Percentiles rank a stretch among this genome's conserved stretches.
phyloP scores from a whole-genome alignment of 1,140 invertebrate species.

The Vanessa tameamea region DNA sequence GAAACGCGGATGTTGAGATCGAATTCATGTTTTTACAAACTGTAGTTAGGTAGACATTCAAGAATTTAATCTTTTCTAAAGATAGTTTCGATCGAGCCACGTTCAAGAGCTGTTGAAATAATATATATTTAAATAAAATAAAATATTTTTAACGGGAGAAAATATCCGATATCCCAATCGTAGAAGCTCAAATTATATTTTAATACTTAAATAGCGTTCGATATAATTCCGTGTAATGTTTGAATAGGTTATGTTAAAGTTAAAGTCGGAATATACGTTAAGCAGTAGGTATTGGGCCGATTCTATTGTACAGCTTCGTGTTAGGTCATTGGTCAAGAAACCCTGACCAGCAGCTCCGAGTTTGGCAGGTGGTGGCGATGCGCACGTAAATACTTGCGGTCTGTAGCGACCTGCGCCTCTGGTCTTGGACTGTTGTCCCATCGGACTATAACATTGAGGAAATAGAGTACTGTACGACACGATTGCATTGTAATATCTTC shows the following conservation, averaged over 20 bases:
- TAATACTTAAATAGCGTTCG: slow-evolving; percentile 40
- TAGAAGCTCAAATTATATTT: slow-evolving; percentile 51
- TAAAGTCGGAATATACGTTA: slow-evolving; percentile 14
- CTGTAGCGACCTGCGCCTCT: too few relatives aligned
- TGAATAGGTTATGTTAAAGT: slow-evolving; percentile 36
- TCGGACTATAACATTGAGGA: too few relatives aligned
- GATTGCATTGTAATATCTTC: too few relatives aligned
- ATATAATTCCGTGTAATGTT: slow-evolving; percentile 36
- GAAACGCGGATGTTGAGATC: slow-evolving; percentile 35
- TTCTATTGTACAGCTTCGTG: background rate
- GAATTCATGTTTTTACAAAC: slow-evolving; percentile 49
- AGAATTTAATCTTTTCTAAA: slow-evolving; percentile 41
- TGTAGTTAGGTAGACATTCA: slow-evolving; percentile 51
- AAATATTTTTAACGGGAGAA: slow-evolving; percentile 45
- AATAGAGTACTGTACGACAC: too few relatives aligned
- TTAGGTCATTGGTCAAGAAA: too few relatives aligned
- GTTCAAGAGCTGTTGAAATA: slow-evolving; percentile 21
- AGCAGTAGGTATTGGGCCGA: background rate
- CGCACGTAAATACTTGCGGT: too few relatives aligned
- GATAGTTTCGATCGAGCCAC: slow-evolving; percentile 21
- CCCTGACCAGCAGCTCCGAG: too few relatives aligned
- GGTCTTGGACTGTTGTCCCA: too few relatives aligned
- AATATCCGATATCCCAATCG: slow-evolving; percentile 24
- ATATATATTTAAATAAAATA: slow-evolving; percentile 28
- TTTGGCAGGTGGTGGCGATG: too few relatives aligned